Evolutionary conservation across 2,113 vertebrate genomes (phyloP).

Genomic region (Cyphomyrus discorhynchus): DNA sequence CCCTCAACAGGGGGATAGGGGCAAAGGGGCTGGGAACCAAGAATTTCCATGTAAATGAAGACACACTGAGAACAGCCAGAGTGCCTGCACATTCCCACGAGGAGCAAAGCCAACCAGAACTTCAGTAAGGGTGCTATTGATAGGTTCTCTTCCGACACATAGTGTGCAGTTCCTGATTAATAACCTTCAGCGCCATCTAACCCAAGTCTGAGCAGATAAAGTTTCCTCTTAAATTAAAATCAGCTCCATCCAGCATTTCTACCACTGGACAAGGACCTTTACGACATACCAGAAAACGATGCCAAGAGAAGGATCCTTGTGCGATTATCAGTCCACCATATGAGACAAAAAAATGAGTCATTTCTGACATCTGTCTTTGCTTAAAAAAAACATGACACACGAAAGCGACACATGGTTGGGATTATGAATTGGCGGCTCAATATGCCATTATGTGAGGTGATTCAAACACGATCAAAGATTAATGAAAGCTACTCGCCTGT

Average conservation of each 20-base stretch:
- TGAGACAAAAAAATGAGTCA: background rate
- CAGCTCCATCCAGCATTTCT: background rate
- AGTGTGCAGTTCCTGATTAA: conserved; percentile 39
- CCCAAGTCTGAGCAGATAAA: background rate
- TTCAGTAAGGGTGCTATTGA: background rate
- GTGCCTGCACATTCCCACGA: background rate
- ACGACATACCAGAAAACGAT: background rate
- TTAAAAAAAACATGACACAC: background rate
- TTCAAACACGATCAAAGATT: conserved; percentile 3
- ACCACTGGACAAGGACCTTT: background rate
- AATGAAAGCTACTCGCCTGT: background rate
- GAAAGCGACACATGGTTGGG: background rate
- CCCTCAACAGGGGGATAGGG: background rate
- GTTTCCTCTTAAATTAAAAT: background rate
- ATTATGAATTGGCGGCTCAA: background rate
- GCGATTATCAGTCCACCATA: background rate
- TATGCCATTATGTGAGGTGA: background rate
- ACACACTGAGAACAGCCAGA: conserved; percentile 22
- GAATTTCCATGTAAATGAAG: background rate
- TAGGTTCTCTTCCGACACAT: background rate
- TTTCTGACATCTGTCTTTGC: background rate
- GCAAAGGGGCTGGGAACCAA: background rate
- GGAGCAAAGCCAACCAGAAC: conserved; percentile 18
- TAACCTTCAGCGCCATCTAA: conserved; percentile 43
- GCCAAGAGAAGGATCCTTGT: background rate